Conservation (phyloP, 2,888 invertebrate species). For the Salticus scenicus region DNA sequence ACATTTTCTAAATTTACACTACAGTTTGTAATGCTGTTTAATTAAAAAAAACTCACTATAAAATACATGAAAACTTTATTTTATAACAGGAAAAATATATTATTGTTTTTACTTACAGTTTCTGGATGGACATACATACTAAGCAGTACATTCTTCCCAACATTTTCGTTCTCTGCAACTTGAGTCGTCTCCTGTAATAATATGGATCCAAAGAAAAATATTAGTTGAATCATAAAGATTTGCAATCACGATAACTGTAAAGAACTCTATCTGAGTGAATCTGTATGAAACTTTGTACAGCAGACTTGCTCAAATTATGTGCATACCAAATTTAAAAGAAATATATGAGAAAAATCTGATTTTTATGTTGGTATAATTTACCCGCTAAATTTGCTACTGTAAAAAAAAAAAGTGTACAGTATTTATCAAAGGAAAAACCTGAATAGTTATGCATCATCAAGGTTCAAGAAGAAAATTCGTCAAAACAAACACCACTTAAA, state of each 20-base stretch:
- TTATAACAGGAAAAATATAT: no score
- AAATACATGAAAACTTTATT: no score
- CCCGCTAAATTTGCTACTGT: no score
- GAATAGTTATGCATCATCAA: background rate
- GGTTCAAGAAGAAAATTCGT: background rate
- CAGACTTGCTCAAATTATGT: constrained; percentile 16
- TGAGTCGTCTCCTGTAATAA: constrained; percentile 37
- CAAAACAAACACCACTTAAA: background rate
- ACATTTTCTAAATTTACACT: no score
- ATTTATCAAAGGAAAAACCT: no score
- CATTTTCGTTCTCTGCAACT: constrained; percentile 26
- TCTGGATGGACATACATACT: constrained; percentile 42
- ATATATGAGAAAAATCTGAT: background rate
- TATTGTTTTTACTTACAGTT: constrained; percentile 61
- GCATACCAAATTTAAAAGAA: background rate
- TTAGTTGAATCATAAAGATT: background rate
- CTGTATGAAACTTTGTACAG: background rate
- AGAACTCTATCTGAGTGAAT: no score
- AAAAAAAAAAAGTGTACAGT: no score
- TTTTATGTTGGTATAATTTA: background rate
- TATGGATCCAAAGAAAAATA: background rate
- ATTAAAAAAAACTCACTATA: no score
- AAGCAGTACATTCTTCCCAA: constrained; percentile 55
- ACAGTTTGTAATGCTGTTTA: no score
- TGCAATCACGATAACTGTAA: no score